Base-by-base conservation (phyloP, 2,113 vertebrate genomes). In the Felis catus region DNA sequence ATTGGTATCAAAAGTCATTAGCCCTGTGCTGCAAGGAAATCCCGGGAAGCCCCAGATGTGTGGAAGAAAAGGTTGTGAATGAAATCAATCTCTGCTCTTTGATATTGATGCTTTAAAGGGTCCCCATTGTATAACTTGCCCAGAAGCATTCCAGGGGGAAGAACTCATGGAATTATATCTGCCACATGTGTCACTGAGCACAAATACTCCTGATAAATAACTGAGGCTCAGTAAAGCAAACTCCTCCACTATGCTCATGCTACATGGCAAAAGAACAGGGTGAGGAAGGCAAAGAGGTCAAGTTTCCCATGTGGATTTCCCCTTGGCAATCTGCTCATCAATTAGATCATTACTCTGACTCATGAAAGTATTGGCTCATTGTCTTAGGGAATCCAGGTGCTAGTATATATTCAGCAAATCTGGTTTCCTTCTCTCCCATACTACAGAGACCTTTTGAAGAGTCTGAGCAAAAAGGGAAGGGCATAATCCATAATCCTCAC, bases 1-100 rank as follows among this genome's bases (percentile, higher is more conserved):
- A 97, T 83, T 89, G 68, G 29, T 92, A 97, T 85, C 93, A 85
- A 89, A 94, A 92, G 88, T 84, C 95, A 97, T 92, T 95, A 94
- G 95, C 51, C 97, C 39, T 87, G 36, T 18, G 33, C 80, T 66
- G 41, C 84, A 0, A 1, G 92, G 97, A 98, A 98, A 98, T 97
- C 94, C 89, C 41, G 31, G 78, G 45, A 86, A 98, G 95, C 82
- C 73, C 3, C 33, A 73, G 53, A 85, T 73, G 53, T 63, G n/a
- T 3, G 82, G 93, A 95, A 36, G 91, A 68, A 97, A 88, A 96
- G 63, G 4, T 83, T 41, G 8, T 58, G 53, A 23, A 89, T 21
- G 94, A 91, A 94, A 97, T 97, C 96, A 91, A 97, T 97, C 92
- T 96, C 29, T 31, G 66, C 7, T 87, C 63, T 86, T 74, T 53